A percentile compares a stretch with the other conserved stretches of the same genome.
phyloP scores from a whole-genome alignment of 1,140 invertebrate genomes.

The Idris sp. region DNA sequence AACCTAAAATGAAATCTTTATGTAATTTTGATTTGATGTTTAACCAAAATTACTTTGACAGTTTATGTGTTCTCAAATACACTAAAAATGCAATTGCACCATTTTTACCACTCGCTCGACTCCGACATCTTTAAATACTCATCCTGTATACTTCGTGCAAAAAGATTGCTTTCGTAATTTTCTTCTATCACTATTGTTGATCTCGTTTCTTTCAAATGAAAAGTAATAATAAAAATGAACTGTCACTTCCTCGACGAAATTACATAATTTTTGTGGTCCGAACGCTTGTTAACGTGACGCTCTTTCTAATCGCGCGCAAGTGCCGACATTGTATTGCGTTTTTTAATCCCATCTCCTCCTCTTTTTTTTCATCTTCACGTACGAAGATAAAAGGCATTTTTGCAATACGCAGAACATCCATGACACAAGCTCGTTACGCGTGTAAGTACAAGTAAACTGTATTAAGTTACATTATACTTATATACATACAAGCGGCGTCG shows the following conservation, averaged over 20 bases:
- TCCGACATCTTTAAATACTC: too few relatives aligned
- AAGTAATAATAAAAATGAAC: constrained; percentile 52
- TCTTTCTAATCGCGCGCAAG: constrained; percentile 48
- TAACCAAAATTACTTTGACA: too few relatives aligned
- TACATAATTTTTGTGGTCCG: constrained; percentile 6
- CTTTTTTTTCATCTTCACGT: background rate
- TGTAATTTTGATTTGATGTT: too few relatives aligned
- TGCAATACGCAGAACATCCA: constrained; percentile 31
- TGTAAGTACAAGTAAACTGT: constrained; percentile 48
- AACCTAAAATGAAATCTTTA: too few relatives aligned
- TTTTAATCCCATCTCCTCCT: constrained; percentile 6
- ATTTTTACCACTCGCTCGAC: too few relatives aligned
- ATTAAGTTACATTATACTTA: constrained; percentile 46
- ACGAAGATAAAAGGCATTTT: constrained; percentile 39
- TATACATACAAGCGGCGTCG: constrained; percentile 12
- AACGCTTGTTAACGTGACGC: constrained; percentile 30
- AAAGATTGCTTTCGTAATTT: too few relatives aligned
- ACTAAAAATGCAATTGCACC: too few relatives aligned
- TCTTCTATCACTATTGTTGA: too few relatives aligned
- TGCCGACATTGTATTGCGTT: constrained; percentile 38
- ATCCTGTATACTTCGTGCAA: too few relatives aligned
- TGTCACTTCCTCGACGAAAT: constrained; percentile 37
- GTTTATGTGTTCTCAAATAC: too few relatives aligned
- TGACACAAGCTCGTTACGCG: constrained; percentile 40
- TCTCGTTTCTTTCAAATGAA: too few relatives aligned